Base-by-base conservation (phyloP, 2,797 vertebrate species). In the Ctenopoma kingsleyae region DNA sequence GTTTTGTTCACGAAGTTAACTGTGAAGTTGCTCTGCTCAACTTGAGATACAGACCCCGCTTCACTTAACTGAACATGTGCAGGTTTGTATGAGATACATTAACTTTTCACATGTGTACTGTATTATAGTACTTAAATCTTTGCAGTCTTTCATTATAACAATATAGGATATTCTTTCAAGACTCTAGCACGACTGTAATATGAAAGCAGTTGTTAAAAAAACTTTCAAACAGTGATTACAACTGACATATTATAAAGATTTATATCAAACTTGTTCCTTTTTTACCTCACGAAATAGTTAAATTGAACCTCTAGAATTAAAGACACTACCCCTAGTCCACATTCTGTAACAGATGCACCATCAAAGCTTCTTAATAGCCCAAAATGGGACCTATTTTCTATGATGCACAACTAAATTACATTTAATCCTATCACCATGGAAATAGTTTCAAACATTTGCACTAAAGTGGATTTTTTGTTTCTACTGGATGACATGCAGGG, bases 1-100 rank as follows among this genome's bases (percentile, higher is more conserved):
- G 80, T 81, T 87, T 87, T 84, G 82, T 85, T 83, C 78, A 49
- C 68, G 61, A 71, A 83, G 77, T 93, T 92, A 92, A 93, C 90
- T 90, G 89, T 92, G 89, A 87, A 80, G 86, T 66, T 86, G 68
- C 86, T 76, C 76, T 47, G 66, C 79, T 63, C 17, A 6, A 74
- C 70, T 56, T 17, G 36, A 74, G 60, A 66, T 30, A 48, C 53
- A 53, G 52, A 64, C 22, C 12, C 22, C 51, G 49, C 41, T 23
- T 75, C 27, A 16, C 63, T 68, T 56, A 5, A 44, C 3, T 59
- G 11, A 25, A 12, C 48, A 54, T 46, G 7, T 36, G 27, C 51
- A 43, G n/a, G 49, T 65, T 79, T 57, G 46, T 53, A 47, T 5
- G 25, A 63, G 54, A 72, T 49, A 23, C 25, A 36, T 19, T 0